Percentiles rank a stretch among this genome's conserved stretches.
Conservation (phyloP, 1,140 invertebrate genomes). For the Monomorium pharaonis region DNA sequence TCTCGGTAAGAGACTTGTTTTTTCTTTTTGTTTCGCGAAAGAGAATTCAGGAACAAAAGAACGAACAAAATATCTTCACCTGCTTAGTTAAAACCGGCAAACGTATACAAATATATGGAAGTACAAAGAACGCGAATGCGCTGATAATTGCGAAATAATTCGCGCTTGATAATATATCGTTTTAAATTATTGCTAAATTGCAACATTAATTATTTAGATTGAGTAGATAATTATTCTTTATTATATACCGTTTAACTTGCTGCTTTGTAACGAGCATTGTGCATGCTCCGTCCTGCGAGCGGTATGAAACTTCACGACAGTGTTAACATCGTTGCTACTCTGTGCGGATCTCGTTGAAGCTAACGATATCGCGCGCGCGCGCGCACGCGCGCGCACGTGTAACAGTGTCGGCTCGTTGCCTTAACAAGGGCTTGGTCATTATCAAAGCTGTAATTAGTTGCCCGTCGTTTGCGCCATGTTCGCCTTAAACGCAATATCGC, state of each 20-base stretch:
- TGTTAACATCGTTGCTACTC: constrained; percentile 48
- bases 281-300: constrained; percentile 3
- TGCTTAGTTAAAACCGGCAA: background rate
- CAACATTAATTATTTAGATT: background rate
- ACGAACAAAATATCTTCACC: background rate
- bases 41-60: background rate
- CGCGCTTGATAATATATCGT: background rate
- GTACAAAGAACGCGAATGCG: no score
- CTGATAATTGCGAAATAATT: background rate
- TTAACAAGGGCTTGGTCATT: constrained; percentile 77
- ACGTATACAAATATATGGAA: background rate
- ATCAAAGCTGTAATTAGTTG: constrained; percentile 75
- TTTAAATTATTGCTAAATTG: background rate
- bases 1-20: background rate
- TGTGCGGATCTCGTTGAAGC: constrained; percentile 39
- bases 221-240: background rate
- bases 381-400: constrained; percentile 47
- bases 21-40: background rate
- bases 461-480: constrained; percentile 72
- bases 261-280: constrained; percentile 23
- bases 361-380: constrained; percentile 57
- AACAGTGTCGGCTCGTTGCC: constrained; percentile 63
- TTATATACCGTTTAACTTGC: background rate
- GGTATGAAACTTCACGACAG: constrained; percentile 30
- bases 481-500: constrained; percentile 74